Base-by-base conservation (phyloP, 53 echinoderm and acorn worm genomes). In the Holothuria scabra region DNA sequence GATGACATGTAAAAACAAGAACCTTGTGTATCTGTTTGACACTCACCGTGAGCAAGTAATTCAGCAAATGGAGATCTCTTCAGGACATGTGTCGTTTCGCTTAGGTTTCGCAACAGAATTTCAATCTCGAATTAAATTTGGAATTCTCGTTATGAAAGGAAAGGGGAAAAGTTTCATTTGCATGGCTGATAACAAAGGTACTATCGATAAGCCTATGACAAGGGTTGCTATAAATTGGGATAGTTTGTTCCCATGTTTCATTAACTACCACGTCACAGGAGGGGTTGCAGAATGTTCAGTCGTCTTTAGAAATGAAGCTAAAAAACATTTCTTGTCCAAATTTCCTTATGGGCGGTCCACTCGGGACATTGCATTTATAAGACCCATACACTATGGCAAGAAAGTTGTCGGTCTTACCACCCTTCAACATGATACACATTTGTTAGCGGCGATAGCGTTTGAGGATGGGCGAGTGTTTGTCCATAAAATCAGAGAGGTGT, bases 121-220 rank as follows among this genome's bases (percentile, higher is more conserved):
- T 24, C 2, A 56, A 26, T 52, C 24, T 28, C 24, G 57, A 13
- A 16, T 56, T 20, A 30, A 76, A 29, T 56, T 76, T 23, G 76
- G 76, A 8, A 56, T 76, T 0, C 56, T 76, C 19, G 4, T 76
- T 12, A 56, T 49, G 46, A 76, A 52, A 14, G 76, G 76, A 28
- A 5, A 41, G 1, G 9, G 57, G 4, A 58, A 76, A 14, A 55
- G 26, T 12, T 48, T 48, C 16, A 20, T 76, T 7, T 76, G 55
- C 4, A 18, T 76, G 58, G 26, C 56, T 28, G 76, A 57, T 56
- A 52, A 26, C 20, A 52, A 76, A 9, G 76, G 76, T 21, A 31
- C 26, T 12, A 57, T 76, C 16, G 52, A 56, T 56, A 52, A 57
- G 56, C 19, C 57, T 28, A 76, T 76, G 76, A 22, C 76, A 56